Conservation (phyloP, 2,113 vertebrate genomes). For the Nibea coibor region DNA sequence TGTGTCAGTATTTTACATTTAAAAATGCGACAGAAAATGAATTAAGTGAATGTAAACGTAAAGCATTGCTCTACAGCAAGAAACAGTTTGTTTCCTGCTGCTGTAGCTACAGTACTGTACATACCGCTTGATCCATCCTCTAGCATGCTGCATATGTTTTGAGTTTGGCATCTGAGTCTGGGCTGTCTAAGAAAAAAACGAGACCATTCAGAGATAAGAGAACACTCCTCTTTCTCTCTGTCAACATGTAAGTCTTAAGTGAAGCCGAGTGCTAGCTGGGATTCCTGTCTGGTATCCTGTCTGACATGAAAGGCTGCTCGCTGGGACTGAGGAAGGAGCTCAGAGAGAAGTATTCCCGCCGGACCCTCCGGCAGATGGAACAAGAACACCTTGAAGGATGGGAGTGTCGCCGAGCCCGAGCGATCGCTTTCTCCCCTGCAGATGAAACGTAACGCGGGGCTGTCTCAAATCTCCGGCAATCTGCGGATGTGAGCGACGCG, state of each 20-base stretch:
- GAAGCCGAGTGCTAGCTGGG: conserved; percentile 79
- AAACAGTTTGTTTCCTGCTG: conserved; percentile 9
- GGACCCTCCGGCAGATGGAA: conserved; percentile 82
- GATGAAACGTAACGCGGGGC: conserved; percentile 71
- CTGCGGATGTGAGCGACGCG: conserved; percentile 71
- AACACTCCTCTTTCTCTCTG: conserved; percentile 72
- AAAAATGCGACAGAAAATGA: neutral
- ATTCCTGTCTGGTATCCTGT: conserved; percentile 83
- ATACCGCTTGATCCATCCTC: conserved; percentile 46
- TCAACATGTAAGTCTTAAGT: conserved; percentile 80
- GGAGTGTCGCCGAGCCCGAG: conserved; percentile 74
- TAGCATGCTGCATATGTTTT: conserved; percentile 65
- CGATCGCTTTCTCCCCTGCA: conserved; percentile 61
- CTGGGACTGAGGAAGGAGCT: conserved; percentile 74
- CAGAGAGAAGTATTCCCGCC: conserved; percentile 79
- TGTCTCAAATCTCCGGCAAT: conserved; percentile 77
- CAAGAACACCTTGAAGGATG: conserved; percentile 82
- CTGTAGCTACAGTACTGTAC: conserved; percentile 32
- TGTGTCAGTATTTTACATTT: neutral
- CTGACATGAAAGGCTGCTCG: conserved; percentile 83
- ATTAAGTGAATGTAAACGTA: neutral
- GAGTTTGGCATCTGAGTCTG: conserved; percentile 70
- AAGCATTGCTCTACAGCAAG: conserved; percentile 7
- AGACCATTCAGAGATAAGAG: conserved; percentile 74
- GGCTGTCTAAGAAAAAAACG: conserved; percentile 62